Conservation (phyloP, 2,113 vertebrate species). For the Amphilophus citrinellus region DNA sequence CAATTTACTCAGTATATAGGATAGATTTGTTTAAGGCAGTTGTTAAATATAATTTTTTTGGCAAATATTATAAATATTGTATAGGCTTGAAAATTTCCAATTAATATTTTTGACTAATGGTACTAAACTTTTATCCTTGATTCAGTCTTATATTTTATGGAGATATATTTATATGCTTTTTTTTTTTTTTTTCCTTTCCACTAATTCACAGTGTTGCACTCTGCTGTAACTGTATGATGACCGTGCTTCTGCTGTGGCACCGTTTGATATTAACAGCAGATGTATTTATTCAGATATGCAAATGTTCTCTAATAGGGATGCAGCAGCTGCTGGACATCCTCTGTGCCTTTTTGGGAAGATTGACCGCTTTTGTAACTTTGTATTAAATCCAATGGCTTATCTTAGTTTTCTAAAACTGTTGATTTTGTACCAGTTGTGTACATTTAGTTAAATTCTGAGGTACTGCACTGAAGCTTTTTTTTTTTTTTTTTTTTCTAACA, state of each 20-base stretch:
- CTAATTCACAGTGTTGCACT: slow-evolving; percentile 61
- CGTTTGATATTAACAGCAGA: slow-evolving; percentile 73
- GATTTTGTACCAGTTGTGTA: slow-evolving; percentile 33
- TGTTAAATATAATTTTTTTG: slow-evolving; percentile 62
- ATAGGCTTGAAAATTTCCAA: slow-evolving; percentile 64
- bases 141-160: slow-evolving; percentile 67
- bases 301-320: slow-evolving; percentile 62
- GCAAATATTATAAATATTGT: slow-evolving; percentile 67
- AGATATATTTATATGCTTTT: slow-evolving; percentile 70
- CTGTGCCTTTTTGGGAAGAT: slow-evolving; percentile 77
- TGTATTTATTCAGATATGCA: slow-evolving; percentile 82
- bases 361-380: slow-evolving; percentile 50
- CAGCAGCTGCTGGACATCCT: slow-evolving; percentile 47
- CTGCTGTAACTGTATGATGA: slow-evolving; percentile 70
- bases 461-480: slow-evolving; percentile 66
- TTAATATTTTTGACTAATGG: slow-evolving; percentile 72
- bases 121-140: slow-evolving; percentile 68
- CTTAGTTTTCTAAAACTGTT: slow-evolving; percentile 41
- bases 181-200: slow-evolving; percentile 46
- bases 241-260: slow-evolving; percentile 44
- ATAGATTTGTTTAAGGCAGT: slow-evolving; percentile 59
- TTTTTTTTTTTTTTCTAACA: slow-evolving; percentile 39
- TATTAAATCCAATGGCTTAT: slow-evolving; percentile 39
- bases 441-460: slow-evolving; percentile 41
- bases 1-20: slow-evolving; percentile 60